Base-by-base conservation (phyloP, 2,797 vertebrate genomes). In the Phaenicophaeus curvirostris region DNA sequence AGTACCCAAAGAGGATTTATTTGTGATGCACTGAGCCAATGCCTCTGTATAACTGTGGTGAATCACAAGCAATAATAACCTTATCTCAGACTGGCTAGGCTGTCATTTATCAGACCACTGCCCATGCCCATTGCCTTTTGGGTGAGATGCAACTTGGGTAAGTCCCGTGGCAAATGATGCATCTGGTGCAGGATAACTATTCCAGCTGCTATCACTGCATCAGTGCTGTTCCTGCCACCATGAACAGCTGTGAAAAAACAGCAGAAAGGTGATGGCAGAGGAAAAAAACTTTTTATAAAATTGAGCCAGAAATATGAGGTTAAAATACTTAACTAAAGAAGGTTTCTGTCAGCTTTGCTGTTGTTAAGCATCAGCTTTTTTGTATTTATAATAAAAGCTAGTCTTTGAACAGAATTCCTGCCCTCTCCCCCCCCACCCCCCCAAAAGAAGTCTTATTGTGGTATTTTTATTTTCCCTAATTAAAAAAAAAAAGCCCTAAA, bases 91-190 rank as follows among this genome's bases (percentile, higher is more conserved):
- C 62, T 4, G 2, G 24, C 21, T 35, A 51, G 13, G 42, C 61
- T 84, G 44, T 63, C 39, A 25, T 18, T 63, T 82, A 15, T 14
- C 51, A 31, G 58, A 24, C 41, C 28, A 15, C 41, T 80, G 59
- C 30, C 74, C 8, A 0, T 54, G 59, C 42, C 50, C 33, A 20
- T 20, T 24, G 44, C 23, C 0, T 5, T 58, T 48, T 53, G 46
- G 24, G 28, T 58, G 63, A 81, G 55, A 30, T 53, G 42, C n/a
- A 41, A 1, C 59, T 84, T 0, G 0, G 27, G 11, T 18, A n/a
- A 42, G 39, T 69, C 39, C 62, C 35, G 0, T 28, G 19, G 42
- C 19, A 80, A 68, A 31, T 0, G 5, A 6, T 37, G 9, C 10
- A 14, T 4, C 61, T 46, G 58, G 46, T 42, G 27, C 16, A 58